Evolutionary conservation across 2,797 vertebrate genomes (phyloP).

Genomic region (Smutsia temminckii): DNA sequence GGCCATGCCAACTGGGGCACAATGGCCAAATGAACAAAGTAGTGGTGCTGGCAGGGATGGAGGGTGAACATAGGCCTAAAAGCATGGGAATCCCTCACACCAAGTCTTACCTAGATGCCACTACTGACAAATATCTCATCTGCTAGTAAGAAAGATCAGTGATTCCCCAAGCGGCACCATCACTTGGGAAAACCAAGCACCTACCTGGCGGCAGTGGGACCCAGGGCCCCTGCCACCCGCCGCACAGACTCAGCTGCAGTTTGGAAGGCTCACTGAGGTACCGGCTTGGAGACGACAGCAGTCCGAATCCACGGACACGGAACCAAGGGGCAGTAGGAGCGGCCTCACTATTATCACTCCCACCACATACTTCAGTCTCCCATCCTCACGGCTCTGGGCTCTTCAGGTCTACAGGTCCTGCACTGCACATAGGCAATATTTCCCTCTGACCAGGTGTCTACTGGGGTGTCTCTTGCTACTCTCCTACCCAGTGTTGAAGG

Average conservation of each 20-base stretch:
- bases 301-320: neutral
- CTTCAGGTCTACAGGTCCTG: neutral
- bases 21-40: neutral
- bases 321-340: neutral
- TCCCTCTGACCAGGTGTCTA: neutral
- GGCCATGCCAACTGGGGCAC: neutral
- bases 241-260: neutral
- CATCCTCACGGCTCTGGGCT: neutral
- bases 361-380: neutral
- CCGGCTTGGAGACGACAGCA: neutral
- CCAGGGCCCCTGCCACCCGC: too few relatives aligned
- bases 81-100: neutral
- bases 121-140: neutral
- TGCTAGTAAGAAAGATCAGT: neutral
- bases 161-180: neutral
- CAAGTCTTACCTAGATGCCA: neutral
- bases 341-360: neutral
- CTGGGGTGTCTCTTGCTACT: neutral
- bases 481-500: neutral
- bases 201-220: neutral
- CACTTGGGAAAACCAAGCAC: conserved; percentile 2
- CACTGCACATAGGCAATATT: neutral
- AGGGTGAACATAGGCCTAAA: neutral
- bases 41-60: neutral
- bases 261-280: neutral